These are phyloP conservation scores for Silurus aristotelis DNA, from an alignment of 2,797 vertebrate genomes.

Conservation along the genomic window DNA sequence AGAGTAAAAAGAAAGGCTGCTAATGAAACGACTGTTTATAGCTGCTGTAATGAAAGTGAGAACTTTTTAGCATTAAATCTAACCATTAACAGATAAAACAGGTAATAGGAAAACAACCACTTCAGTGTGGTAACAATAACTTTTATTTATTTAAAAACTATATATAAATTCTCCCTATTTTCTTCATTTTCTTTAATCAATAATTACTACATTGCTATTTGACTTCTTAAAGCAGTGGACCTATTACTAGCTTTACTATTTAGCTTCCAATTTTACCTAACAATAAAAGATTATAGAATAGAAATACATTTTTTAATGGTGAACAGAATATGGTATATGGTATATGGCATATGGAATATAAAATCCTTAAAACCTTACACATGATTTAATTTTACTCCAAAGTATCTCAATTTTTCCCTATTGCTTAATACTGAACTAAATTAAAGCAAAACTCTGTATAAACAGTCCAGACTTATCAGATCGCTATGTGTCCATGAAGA, in stretches of 20 bases:
- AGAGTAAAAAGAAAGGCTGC: background rate
- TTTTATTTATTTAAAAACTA: background rate
- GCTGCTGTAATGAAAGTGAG: background rate
- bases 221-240: background rate
- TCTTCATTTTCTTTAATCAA: background rate
- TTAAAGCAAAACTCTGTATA: background rate
- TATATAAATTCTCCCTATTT: background rate
- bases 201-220: background rate
- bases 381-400: background rate
- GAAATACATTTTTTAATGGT: background rate
- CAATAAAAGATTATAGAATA: background rate
- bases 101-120: background rate
- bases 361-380: background rate
- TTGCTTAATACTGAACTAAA: background rate
- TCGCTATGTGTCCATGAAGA: background rate
- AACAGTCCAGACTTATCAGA: slow-evolving; percentile 9
- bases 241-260: background rate
- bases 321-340: background rate
- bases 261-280: background rate
- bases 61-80: background rate
- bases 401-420: background rate
- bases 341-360: no score
- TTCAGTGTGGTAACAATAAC: background rate
- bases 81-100: background rate
- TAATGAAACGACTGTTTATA: background rate